phyloP scores from a whole-genome alignment of 2,888 invertebrate species.

The Protodeltote pygarga region DNA sequence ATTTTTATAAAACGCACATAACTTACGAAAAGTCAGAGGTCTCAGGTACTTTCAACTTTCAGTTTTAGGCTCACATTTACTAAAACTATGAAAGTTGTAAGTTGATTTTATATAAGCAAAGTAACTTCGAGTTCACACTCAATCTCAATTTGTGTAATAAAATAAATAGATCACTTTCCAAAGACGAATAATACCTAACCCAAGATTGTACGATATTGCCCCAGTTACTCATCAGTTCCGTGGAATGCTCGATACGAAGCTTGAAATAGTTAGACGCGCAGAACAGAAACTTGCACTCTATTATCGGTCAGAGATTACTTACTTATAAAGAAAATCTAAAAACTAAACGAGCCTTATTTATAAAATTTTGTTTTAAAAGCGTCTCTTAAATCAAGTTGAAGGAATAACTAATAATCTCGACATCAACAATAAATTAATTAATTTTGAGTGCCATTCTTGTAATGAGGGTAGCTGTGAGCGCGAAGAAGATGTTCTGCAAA shows the following conservation, averaged over 20 bases:
- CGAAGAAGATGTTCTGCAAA: conserved; percentile 74
- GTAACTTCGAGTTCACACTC: conserved; percentile 27
- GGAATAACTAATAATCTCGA: conserved; percentile 42
- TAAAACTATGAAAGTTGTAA: conserved; percentile 15
- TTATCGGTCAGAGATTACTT: not conserved
- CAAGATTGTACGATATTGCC: conserved; percentile 20
- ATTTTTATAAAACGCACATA: too few relatives aligned
- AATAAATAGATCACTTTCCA: conserved; percentile 7
- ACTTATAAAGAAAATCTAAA: too few relatives aligned
- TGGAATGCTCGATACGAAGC: conserved; percentile 25
- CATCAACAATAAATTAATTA: conserved; percentile 66
- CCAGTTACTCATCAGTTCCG: conserved; percentile 24
- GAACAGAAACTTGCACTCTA: conserved; percentile 6
- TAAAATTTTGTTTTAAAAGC: conserved; percentile 15
- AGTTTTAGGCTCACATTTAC: too few relatives aligned
- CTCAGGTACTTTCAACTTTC: too few relatives aligned
- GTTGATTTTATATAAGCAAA: conserved; percentile 29
- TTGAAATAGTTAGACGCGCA: conserved; percentile 29
- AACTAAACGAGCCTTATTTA: too few relatives aligned
- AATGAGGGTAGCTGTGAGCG: conserved; percentile 67
- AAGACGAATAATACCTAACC: conserved; percentile 1
- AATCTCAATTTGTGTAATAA: conserved; percentile 13
- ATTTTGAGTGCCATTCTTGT: conserved; percentile 67
- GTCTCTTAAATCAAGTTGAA: conserved; percentile 28
- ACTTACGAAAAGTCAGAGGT: too few relatives aligned